phyloP scores from a whole-genome alignment of 2,113 vertebrate genomes.

The Chinchilla lanigera region DNA sequence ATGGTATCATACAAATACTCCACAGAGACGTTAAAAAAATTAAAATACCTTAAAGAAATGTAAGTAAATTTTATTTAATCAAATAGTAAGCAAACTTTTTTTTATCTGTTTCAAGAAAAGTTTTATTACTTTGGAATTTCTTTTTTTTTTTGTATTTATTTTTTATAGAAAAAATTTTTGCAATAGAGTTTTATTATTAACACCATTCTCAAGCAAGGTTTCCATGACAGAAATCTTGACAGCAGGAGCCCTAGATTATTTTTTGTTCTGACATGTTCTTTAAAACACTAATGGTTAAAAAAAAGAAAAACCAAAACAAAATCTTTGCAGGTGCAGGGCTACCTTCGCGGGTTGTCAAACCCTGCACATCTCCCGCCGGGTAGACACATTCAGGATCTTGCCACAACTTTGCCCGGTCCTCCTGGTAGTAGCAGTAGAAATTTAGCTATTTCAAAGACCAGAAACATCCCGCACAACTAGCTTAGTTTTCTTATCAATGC shows the following conservation, averaged over 20 bases:
- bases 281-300: slow-evolving; percentile 84
- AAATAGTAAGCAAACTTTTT: slow-evolving; percentile 88
- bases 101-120: slow-evolving; percentile 86
- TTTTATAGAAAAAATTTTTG: slow-evolving; percentile 87
- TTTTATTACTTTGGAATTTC: slow-evolving; percentile 90
- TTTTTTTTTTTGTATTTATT: slow-evolving; percentile 81
- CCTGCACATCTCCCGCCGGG: slow-evolving; percentile 54
- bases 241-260: slow-evolving; percentile 84
- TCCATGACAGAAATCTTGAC: slow-evolving; percentile 86
- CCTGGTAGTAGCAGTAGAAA: slow-evolving; percentile 72
- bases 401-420: slow-evolving; percentile 71
- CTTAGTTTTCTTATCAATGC: slow-evolving; percentile 85
- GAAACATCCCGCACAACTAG: slow-evolving; percentile 83
- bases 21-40: slow-evolving; percentile 91
- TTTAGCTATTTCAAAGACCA: slow-evolving; percentile 84
- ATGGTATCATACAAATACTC: slow-evolving; percentile 91
- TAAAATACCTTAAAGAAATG: slow-evolving; percentile 90
- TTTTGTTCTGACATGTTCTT: slow-evolving; percentile 67
- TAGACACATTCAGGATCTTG: slow-evolving; percentile 68
- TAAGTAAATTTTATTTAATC: slow-evolving; percentile 89
- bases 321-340: slow-evolving; percentile 81
- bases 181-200: slow-evolving; percentile 88
- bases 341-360: slow-evolving; percentile 73
- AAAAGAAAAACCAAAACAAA: slow-evolving; percentile 69
- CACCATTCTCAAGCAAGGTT: slow-evolving; percentile 85